These are phyloP conservation scores for Cryptophagus acutangulus DNA, from an alignment of 2,888 invertebrate species.

Conservation along the genomic window DNA sequence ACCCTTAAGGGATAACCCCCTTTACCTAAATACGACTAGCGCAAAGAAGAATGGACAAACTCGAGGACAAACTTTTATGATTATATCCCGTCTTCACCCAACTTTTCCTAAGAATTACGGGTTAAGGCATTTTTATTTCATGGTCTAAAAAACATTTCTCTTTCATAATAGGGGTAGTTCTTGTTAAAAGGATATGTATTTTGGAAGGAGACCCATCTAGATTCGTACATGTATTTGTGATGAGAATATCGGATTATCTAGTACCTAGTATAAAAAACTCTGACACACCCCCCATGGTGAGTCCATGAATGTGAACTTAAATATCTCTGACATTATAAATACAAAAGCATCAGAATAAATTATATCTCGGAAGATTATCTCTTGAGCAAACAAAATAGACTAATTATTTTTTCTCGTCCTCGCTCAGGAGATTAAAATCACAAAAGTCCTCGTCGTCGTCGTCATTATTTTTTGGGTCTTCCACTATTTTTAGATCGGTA, in stretches of 20 bases:
- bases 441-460: no score
- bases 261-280: no score
- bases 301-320: slow-evolving; percentile 6
- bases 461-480: no score
- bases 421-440: no score
- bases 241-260: slow-evolving; percentile 8
- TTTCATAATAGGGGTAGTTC: no score
- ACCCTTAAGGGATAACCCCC: no score
- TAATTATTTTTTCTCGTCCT: no score
- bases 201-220: neutral
- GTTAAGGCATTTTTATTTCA: slow-evolving; percentile 4
- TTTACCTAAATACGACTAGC: neutral
- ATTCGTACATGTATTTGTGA: slow-evolving; percentile 5
- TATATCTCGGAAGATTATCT: neutral
- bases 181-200: no score
- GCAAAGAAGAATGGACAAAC: neutral
- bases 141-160: slow-evolving; percentile 9
- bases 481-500: no score
- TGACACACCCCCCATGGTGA: slow-evolving; percentile 3
- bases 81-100: slow-evolving; percentile 3
- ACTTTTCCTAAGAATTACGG: slow-evolving; percentile 1
- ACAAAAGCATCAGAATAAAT: neutral
- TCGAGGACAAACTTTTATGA: slow-evolving; percentile 4
- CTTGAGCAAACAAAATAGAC: no score
- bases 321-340: neutral